Evolutionary conservation across 1,140 invertebrate genomes (phyloP), one percentile per base, ranked within the genome.

Genomic region (Plutomurus gul): DNA sequence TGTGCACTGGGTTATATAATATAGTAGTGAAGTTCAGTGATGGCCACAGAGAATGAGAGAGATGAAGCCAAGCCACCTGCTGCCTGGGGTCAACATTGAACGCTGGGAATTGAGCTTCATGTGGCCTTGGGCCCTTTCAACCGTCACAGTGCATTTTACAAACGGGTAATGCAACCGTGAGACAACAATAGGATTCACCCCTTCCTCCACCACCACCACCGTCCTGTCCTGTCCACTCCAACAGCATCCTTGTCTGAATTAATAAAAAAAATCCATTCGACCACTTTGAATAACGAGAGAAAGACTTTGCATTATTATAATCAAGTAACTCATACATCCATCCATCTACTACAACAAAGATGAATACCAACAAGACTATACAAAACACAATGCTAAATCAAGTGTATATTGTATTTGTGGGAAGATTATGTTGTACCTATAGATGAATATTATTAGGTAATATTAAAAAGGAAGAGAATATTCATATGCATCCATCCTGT

Each of bases 81-180:
- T 78, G 80, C 76, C 80, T 81, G 30, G 51, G 80, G 80, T 81
- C 76, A 81, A 70, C 75, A 72, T 25, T 81, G 70, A 77, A 65
- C 70, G 76, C 47, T 78, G 78, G 65, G 78, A 80, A 75, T 70
- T 30, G 40, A 49, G 74, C 30, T 39, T 18, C 8, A 20, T 60
- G 22, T 81, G 79, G 79, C 79, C 79, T 81, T 81, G 75, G 75
- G 79, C 79, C 72, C 75, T 80, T 81, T 74, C 79, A 81, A 81
- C 79, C 79, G 79, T 81, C 79, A 77, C 79, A 73, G 77, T 56
- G 73, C 46, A 51, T 73, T 78, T 73, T 60, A 74, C 72, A 74
- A 79, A 75, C 70, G 77, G 72, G 72, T 79, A 78, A 72, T 37
- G 76, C 47, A 65, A 78, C 76, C 65, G 65, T 78, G 60, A 78